phyloP scores from a whole-genome alignment of 2,113 vertebrate species.

The Galeopterus variegatus region DNA sequence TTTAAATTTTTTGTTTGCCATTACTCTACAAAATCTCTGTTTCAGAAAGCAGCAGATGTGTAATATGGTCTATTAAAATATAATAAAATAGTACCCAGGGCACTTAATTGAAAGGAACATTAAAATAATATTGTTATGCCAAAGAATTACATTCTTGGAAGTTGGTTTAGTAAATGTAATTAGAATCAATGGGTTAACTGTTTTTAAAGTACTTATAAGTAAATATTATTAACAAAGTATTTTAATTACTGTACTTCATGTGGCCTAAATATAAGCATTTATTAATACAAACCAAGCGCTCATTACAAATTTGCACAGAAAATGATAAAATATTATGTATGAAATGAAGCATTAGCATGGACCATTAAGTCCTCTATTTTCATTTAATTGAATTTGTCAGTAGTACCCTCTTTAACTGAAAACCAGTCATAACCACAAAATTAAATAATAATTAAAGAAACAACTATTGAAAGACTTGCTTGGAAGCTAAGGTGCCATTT shows the following conservation, averaged over 20 bases:
- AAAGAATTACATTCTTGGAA: conserved; percentile 77
- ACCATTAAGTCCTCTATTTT: conserved; percentile 97
- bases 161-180: conserved; percentile 79
- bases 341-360: conserved; percentile 97
- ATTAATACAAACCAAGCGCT: conserved; percentile 92
- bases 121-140: conserved; percentile 77
- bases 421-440: conserved; percentile 95
- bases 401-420: conserved; percentile 96
- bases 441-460: conserved; percentile 97
- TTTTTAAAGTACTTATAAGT: conserved; percentile 87
- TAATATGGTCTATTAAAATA: conserved; percentile 79
- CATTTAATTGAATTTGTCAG: conserved; percentile 99
- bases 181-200: conserved; percentile 83
- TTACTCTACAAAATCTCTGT: conserved; percentile 84
- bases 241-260: conserved; percentile 91
- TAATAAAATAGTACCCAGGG: conserved; percentile 70
- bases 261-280: conserved; percentile 91
- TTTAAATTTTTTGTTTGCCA: conserved; percentile 84
- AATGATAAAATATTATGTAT: conserved; percentile 97
- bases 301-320: conserved; percentile 94
- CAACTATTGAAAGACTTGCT: conserved; percentile 94
- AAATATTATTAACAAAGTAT: conserved; percentile 89
- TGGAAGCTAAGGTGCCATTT: conserved; percentile 93
- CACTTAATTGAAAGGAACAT: conserved; percentile 66
- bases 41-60: conserved; percentile 66